A percentile compares a stretch with the other conserved stretches of the same genome.
These are phyloP conservation scores for Botia kubotai DNA, from an alignment of 2,797 vertebrate species.

Conservation along the genomic window DNA sequence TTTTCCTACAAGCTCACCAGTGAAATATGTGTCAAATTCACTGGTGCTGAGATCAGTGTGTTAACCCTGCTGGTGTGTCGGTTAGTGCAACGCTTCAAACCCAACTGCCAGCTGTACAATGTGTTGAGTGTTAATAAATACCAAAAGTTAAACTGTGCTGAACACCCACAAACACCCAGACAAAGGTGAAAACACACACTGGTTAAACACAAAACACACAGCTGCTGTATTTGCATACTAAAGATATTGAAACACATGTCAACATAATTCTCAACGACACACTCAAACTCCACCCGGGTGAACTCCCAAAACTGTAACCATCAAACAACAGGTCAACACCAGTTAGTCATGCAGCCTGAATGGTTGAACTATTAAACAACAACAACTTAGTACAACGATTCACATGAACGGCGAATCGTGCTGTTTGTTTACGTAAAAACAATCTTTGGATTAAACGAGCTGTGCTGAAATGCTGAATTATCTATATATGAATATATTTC, in stretches of 20 bases:
- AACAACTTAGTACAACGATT: neutral
- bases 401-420: neutral
- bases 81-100: too few species aligned
- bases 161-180: neutral
- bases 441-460: neutral
- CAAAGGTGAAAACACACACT: neutral
- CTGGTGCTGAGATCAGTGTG: too few species aligned
- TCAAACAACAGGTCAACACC: neutral
- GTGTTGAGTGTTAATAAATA: neutral
- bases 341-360: neutral
- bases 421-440: neutral
- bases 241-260: neutral
- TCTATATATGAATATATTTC: too few species aligned
- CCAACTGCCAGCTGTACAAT: neutral
- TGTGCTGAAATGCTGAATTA: too few species aligned
- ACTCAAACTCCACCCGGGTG: conserved; percentile 19
- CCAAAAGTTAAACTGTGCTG: too few species aligned
- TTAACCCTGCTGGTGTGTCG: too few species aligned
- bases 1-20: too few species aligned
- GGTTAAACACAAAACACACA: neutral
- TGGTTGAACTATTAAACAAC: neutral
- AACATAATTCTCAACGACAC: conserved; percentile 27
- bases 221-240: conserved; percentile 33
- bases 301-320: neutral
- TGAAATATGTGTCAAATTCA: too few species aligned